Base-by-base conservation (phyloP, 2,797 vertebrate species). In the Microchirus variegatus region DNA sequence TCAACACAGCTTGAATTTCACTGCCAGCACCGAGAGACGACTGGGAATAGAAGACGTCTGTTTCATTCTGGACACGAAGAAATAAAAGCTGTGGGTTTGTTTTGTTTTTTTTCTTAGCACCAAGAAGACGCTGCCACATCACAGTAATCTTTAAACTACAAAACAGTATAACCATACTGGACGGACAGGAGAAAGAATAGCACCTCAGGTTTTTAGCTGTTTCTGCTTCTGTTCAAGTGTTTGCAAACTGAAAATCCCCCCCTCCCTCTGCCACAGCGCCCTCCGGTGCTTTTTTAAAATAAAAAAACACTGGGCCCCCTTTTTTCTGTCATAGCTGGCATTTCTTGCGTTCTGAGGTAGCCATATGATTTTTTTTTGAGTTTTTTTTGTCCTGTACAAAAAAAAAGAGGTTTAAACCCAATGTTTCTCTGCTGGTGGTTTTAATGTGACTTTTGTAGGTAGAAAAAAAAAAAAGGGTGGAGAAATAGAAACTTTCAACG, bases 51-150 rank as follows among this genome's bases (percentile, higher is more conserved):
- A 16, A 75, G 70, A 83, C 42, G 42, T 73, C 42, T 77, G 74
- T 69, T 42, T 84, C 63, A 40, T 26, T 67, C 89, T 86, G 77
- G 88, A 81, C 85, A 87, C 49, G 87, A 91, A 89, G 84, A 90
- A 90, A 56, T 57, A 59, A 74, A 70, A 78, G 69, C 58, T 67
- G 41, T 64, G 54, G 56, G n/a, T n/a, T n/a, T n/a, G n/a, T n/a
- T n/a, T n/a, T n/a, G n/a, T 86, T 81, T 63, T 18, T 5, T 1
- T 45, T 58, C 88, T 86, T 91, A 94, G 93, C 93, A 94, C 93
- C 93, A 89, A 80, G 86, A 89, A 87, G 86, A 67, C 77, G 76
- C 85, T 17, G 74, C 69, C 54, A 68, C 67, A 53, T 75, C 87
- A 78, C 82, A 78, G 73, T 73, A 79, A 78, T 72, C 70, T 62